A percentile compares a stretch with the other conserved stretches of the same genome.
Conservation (phyloP, 2,113 vertebrate genomes). For the Pungitius pungitius region DNA sequence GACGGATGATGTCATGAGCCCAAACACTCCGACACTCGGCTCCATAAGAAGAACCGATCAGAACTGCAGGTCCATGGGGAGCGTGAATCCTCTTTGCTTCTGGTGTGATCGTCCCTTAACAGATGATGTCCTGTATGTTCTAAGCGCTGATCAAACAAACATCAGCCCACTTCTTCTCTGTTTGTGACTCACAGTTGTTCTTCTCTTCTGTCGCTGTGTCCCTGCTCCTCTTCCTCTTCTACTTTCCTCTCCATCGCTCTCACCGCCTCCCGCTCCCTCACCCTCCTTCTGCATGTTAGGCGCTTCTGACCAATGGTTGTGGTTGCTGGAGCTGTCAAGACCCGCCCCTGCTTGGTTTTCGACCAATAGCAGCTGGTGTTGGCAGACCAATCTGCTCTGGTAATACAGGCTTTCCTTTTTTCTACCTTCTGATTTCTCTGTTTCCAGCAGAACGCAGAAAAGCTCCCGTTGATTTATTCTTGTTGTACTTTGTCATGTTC, state of each 20-base stretch:
- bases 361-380: constrained; percentile 70
- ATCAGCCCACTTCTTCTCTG: constrained; percentile 41
- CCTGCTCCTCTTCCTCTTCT: constrained; percentile 6
- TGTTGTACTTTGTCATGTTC: not conserved
- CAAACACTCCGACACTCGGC: no score
- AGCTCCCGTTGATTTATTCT: not conserved
- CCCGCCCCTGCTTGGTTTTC: constrained; percentile 73
- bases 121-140: not conserved
- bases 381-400: constrained; percentile 79
- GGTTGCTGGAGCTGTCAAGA: constrained; percentile 79
- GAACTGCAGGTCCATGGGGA: no score
- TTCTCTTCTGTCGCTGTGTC: not conserved
- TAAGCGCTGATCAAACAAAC: no score
- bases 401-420: constrained; percentile 79
- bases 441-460: not conserved
- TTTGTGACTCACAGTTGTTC: constrained; percentile 30
- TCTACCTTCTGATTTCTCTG: not conserved
- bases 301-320: constrained; percentile 85
- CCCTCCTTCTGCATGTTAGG: constrained; percentile 85
- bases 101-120: not conserved
- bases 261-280: constrained; percentile 61
- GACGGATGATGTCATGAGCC: no score
- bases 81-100: no score
- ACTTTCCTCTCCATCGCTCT: constrained; percentile 70
- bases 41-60: no score